These are phyloP conservation scores for Balanococcus diminutus DNA, from an alignment of 2,888 invertebrate genomes.

Conservation along the genomic window DNA sequence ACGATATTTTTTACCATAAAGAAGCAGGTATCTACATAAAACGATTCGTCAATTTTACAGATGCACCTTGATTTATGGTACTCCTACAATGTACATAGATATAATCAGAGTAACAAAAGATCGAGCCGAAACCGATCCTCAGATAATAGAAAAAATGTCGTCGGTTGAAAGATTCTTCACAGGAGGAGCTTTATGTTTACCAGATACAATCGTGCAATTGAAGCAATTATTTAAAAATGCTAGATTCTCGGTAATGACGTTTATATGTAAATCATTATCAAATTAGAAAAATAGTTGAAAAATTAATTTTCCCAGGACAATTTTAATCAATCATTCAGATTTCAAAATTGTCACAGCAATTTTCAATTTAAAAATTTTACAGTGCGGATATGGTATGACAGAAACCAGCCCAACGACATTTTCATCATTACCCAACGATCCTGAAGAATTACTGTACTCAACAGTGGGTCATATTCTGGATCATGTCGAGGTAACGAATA, in stretches of 20 bases:
- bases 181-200: constrained; percentile 76
- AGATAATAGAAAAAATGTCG: not conserved
- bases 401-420: constrained; percentile 66
- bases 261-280: too few relatives aligned
- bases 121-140: constrained; percentile 1
- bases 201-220: constrained; percentile 66
- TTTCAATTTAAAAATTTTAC: not conserved
- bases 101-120: constrained; percentile 24
- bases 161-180: constrained; percentile 65
- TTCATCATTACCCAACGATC: constrained; percentile 63
- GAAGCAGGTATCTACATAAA: too few relatives aligned
- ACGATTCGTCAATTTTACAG: constrained; percentile 62
- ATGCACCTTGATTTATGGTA: constrained; percentile 75
- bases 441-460: constrained; percentile 63
- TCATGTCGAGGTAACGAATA: constrained; percentile 64
- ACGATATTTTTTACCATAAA: too few relatives aligned
- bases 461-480: constrained; percentile 66
- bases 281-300: not conserved
- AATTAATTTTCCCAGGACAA: not conserved
- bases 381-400: constrained; percentile 68
- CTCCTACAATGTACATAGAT: constrained; percentile 87
- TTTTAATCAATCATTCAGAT: too few relatives aligned
- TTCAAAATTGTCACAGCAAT: too few relatives aligned
- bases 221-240: constrained; percentile 56
- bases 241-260: not conserved